phyloP scores from a whole-genome alignment of 2,113 vertebrate genomes.

The Danio rerio region GRCz12tu NC_133180.1:63076001-63076500 shows the following conservation, averaged over 20 bases:
- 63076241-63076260: not conserved
- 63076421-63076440: no score
- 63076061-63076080: conserved; percentile 89
- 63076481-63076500: no score
- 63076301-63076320: not conserved
- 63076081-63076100: conserved; percentile 86
- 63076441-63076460: no score
- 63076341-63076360: no score
- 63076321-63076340: not conserved
- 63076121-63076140: conserved; percentile 91
- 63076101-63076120: conserved; percentile 88
- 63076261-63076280: not conserved
- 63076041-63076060: conserved; percentile 97
- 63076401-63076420: no score
- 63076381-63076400: no score
- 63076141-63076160: not conserved
- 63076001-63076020: conserved; percentile 80
- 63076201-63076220: not conserved
- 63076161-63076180: not conserved
- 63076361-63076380: no score
- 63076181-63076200: conserved; percentile 22
- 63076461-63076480: no score
- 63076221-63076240: not conserved
- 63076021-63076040: conserved; percentile 90
- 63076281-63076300: not conserved